Evolutionary conservation across 2,888 invertebrate genomes (phyloP).

Genomic region (Nemotelus pantherinus): DNA sequence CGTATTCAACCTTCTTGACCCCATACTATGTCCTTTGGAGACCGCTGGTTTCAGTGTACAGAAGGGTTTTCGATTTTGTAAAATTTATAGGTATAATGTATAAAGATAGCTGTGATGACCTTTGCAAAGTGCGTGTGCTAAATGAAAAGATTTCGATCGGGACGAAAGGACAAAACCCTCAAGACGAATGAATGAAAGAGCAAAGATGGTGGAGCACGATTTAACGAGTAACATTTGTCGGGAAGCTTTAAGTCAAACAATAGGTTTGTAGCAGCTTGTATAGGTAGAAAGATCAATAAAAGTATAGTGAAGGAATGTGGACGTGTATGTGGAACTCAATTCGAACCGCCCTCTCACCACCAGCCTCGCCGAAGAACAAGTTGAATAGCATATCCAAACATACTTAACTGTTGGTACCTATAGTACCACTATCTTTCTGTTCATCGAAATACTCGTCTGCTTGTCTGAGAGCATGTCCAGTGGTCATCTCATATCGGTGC

Average conservation of each 20-base stretch:
- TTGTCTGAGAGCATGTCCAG: constrained; percentile 49
- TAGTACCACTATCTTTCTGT: background rate
- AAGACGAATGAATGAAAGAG: constrained; percentile 14
- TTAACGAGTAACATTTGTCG: constrained; percentile 20
- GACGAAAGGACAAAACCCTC: constrained; percentile 5
- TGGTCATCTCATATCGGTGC: constrained; percentile 49
- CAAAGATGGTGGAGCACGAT: constrained; percentile 1
- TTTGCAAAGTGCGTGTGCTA: constrained; percentile 31
- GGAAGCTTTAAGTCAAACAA: constrained; percentile 42
- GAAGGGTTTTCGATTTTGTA: constrained; percentile 31
- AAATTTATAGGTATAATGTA: constrained; percentile 34
- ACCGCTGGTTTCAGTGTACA: background rate
- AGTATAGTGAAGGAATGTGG: background rate
- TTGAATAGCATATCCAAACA: constrained; percentile 35
- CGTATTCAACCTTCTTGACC: constrained; percentile 16
- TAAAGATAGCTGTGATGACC: constrained; percentile 11
- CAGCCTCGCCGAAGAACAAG: background rate
- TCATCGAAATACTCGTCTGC: constrained; percentile 11
- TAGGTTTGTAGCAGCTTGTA: constrained; percentile 32
- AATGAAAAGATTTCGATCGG: constrained; percentile 41
- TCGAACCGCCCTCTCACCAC: background rate
- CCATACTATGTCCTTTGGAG: background rate
- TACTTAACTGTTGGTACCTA: constrained; percentile 41
- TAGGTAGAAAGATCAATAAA: constrained; percentile 44
- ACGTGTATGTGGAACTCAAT: background rate